Percentiles rank a stretch among this genome's conserved stretches.
Evolutionary conservation across 2,888 invertebrate species (phyloP).

Genomic region (Monoplex corrugatus): DNA sequence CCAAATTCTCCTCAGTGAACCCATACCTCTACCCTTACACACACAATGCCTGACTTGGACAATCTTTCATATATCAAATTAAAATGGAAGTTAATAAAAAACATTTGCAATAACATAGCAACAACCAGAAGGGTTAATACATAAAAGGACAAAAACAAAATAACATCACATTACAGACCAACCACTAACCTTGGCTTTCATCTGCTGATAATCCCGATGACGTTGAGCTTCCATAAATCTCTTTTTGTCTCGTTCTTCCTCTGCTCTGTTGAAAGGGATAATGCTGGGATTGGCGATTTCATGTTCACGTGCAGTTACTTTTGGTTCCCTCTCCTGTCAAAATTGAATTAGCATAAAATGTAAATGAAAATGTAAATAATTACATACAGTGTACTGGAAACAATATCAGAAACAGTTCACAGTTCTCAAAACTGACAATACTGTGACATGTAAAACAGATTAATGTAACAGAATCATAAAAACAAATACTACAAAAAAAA

Average conservation of each 20-base stretch:
- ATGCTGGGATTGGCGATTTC: constrained; percentile 39
- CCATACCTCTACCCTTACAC: too few species aligned
- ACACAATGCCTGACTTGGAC: too few species aligned
- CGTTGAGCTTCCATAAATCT: constrained; percentile 42
- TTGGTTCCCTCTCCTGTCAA: constrained; percentile 21
- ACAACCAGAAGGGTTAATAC: background rate
- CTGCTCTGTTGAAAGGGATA: constrained; percentile 44
- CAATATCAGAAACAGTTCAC: background rate
- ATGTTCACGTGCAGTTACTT: background rate
- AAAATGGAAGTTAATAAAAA: too few species aligned
- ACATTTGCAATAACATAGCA: background rate
- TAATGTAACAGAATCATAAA: background rate
- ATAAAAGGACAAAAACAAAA: background rate
- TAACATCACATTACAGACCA: background rate
- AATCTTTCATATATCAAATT: too few species aligned
- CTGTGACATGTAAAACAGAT: background rate
- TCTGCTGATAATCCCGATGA: constrained; percentile 39
- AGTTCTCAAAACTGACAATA: too few species aligned
- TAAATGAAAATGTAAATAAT: too few species aligned
- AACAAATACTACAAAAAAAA: too few species aligned
- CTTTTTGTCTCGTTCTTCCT: constrained; percentile 36
- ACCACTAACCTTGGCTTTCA: constrained; percentile 39
- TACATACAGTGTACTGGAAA: too few species aligned
- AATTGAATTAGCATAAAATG: too few species aligned
- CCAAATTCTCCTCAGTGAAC: too few species aligned